Evolutionary conservation across 2,888 invertebrate genomes (phyloP).

Genomic region (Griposia aprilina): DNA sequence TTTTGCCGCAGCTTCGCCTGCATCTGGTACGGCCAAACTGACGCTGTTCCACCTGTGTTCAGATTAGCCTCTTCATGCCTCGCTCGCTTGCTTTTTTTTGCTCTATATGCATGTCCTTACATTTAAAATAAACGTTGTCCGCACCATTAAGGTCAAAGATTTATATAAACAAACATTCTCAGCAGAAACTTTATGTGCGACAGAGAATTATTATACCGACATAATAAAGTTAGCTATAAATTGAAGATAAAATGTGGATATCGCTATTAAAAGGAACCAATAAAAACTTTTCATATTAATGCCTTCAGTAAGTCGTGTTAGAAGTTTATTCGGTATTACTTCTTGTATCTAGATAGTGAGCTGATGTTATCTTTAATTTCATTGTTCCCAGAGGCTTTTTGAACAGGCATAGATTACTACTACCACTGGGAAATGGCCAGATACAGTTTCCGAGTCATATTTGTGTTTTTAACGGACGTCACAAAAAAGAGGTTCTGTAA

Average conservation of each 20-base stretch:
- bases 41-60: neutral
- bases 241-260: constrained; percentile 60
- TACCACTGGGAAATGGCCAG: too few species aligned
- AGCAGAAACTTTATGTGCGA: constrained; percentile 41
- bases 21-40: too few species aligned
- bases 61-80: too few species aligned
- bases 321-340: constrained; percentile 24
- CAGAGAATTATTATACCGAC: constrained; percentile 48
- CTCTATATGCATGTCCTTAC: too few species aligned
- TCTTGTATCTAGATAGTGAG: constrained; percentile 1
- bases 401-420: neutral
- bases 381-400: neutral
- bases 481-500: too few species aligned
- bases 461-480: neutral
- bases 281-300: constrained; percentile 65
- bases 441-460: neutral
- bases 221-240: constrained; percentile 63
- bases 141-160: constrained; percentile 9
- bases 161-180: constrained; percentile 20
- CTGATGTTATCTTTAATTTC: neutral
- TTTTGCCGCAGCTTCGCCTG: neutral
- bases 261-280: constrained; percentile 55
- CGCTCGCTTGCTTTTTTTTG: too few species aligned
- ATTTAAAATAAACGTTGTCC: neutral
- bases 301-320: constrained; percentile 42